phyloP scores from a whole-genome alignment of 2,113 vertebrate genomes.

The Spea bombifrons region DNA sequence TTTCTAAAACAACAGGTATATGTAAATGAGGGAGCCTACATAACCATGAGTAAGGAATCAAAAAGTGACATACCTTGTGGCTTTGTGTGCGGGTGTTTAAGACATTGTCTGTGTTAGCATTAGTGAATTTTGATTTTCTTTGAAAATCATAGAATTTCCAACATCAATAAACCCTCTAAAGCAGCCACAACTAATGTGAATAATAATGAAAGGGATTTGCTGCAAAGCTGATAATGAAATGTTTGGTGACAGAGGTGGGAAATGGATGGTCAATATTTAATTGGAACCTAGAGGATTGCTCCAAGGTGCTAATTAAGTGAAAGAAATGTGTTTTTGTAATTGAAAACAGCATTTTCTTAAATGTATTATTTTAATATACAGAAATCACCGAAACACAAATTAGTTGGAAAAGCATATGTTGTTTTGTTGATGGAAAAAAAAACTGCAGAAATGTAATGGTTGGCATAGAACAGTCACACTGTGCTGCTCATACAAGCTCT shows the following conservation, averaged over 20 bases:
- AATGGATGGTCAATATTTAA: constrained; percentile 30
- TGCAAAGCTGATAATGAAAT: constrained; percentile 23
- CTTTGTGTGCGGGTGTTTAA: no score
- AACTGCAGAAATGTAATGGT: neutral
- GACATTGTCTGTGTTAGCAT: no score
- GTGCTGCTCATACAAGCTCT: no score
- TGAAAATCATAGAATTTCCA: neutral
- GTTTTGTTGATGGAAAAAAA: constrained; percentile 1
- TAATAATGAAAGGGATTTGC: constrained; percentile 25
- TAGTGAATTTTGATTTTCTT: no score
- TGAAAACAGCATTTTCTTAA: constrained; percentile 15
- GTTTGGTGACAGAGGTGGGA: constrained; percentile 9
- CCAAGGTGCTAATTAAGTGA: constrained; percentile 15
- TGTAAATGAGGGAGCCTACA: no score
- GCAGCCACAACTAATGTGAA: neutral
- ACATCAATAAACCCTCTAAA: neutral
- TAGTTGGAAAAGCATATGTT: neutral
- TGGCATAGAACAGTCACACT: no score
- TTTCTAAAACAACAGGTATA: no score
- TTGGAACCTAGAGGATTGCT: constrained; percentile 27
- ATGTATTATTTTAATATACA: constrained; percentile 22
- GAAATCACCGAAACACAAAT: neutral
- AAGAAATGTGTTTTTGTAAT: constrained; percentile 27
- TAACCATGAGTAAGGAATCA: no score
- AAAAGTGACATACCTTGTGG: no score